These are phyloP conservation scores for Prorops nasuta DNA, from an alignment of 1,140 invertebrate species.

Conservation along the genomic window DNA sequence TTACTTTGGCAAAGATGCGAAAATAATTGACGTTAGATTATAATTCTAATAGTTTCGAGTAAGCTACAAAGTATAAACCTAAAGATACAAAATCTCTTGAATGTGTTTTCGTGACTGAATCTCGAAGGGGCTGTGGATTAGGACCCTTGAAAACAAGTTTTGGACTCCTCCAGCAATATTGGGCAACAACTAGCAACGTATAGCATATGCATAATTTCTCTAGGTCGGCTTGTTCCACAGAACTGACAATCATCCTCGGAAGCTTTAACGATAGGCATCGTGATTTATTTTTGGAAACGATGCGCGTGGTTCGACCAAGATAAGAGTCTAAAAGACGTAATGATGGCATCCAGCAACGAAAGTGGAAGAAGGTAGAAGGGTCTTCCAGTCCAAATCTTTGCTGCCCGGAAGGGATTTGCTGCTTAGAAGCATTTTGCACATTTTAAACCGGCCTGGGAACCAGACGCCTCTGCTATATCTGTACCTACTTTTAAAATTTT, in stretches of 20 bases:
- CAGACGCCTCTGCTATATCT: too few relatives aligned
- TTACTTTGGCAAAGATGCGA: too few relatives aligned
- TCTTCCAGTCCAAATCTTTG: slow-evolving; percentile 5
- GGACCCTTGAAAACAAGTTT: slow-evolving; percentile 27
- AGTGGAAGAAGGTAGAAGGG: not conserved
- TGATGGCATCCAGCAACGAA: slow-evolving; percentile 6
- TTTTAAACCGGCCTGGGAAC: slow-evolving; percentile 32
- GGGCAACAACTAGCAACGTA: slow-evolving; percentile 31
- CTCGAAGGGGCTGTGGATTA: too few relatives aligned
- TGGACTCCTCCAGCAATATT: slow-evolving; percentile 19
- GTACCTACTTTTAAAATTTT: too few relatives aligned
- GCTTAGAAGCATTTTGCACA: slow-evolving; percentile 31
- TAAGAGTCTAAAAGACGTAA: too few relatives aligned
- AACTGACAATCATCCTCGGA: slow-evolving; percentile 9
- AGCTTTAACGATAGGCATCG: slow-evolving; percentile 35
- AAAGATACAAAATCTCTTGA: too few relatives aligned
- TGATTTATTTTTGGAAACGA: slow-evolving; percentile 44
- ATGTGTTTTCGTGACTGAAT: too few relatives aligned
- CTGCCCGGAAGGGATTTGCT: slow-evolving; percentile 35
- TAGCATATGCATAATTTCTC: slow-evolving; percentile 33
- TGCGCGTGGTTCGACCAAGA: slow-evolving; percentile 17
- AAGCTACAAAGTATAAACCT: too few relatives aligned
- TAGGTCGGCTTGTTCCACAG: slow-evolving; percentile 11
- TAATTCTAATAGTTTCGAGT: too few relatives aligned
- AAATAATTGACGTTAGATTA: too few relatives aligned